Percentiles rank a stretch among this genome's conserved stretches.
These are phyloP conservation scores for Drosophila orosa DNA, from an alignment of 1,140 invertebrate genomes.

Conservation along the genomic window DNA sequence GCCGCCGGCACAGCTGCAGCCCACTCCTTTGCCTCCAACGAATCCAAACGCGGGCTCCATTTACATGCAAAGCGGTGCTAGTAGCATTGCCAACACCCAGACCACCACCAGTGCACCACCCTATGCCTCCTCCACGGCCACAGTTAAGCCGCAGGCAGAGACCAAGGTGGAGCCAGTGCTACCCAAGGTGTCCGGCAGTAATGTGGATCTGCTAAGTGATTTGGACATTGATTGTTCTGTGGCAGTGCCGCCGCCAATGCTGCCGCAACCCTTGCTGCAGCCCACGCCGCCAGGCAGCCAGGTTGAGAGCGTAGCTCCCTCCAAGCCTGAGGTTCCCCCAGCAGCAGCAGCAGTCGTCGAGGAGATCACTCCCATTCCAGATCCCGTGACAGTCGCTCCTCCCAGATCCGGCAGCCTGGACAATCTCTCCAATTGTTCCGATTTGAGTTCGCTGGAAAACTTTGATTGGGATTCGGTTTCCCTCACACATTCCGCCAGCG, in stretches of 20 bases:
- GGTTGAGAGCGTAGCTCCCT: constrained; percentile 11
- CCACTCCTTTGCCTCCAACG: constrained; percentile 12
- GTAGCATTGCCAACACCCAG: constrained; percentile 70
- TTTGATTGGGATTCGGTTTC: constrained; percentile 84
- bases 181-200: constrained; percentile 85
- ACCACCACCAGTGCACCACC: constrained; percentile 73
- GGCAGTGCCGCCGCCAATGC: constrained; percentile 58
- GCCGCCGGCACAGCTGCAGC: constrained; percentile 3
- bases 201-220: constrained; percentile 91
- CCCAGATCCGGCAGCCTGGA: constrained; percentile 62
- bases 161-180: background rate
- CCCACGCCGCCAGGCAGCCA: constrained; percentile 61
- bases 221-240: constrained; percentile 87
- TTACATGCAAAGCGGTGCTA: constrained; percentile 76
- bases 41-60: constrained; percentile 42
- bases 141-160: constrained; percentile 18
- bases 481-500: constrained; percentile 82
- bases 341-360: constrained; percentile 4
- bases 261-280: constrained; percentile 64
- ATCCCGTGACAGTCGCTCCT: constrained; percentile 16
- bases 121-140: constrained; percentile 61
- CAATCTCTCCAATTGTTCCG: constrained; percentile 79
- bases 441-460: constrained; percentile 79
- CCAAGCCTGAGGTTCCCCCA: constrained; percentile 11
- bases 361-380: constrained; percentile 22